Evolutionary conservation across 2,113 vertebrate species (phyloP).

Genomic region (Potamarius usumacintae): DNA sequence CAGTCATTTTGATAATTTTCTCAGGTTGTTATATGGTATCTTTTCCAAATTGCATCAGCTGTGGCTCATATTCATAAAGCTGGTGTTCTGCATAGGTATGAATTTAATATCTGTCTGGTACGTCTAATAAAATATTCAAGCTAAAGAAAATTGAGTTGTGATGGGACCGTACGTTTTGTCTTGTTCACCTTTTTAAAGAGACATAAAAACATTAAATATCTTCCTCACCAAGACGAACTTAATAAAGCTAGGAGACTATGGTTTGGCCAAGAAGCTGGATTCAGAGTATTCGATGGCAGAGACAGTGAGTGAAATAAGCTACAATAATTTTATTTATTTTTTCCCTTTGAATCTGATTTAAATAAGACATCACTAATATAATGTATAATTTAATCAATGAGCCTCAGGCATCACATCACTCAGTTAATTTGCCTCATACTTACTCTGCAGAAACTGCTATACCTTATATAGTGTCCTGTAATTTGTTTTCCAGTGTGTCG

Average conservation of each 20-base stretch:
- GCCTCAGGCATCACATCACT: background rate
- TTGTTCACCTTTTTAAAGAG: slow-evolving; percentile 71
- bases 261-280: slow-evolving; percentile 93
- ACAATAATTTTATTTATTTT: background rate
- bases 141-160: background rate
- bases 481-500: slow-evolving; percentile 81
- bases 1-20: slow-evolving; percentile 5
- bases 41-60: slow-evolving; percentile 95
- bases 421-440: background rate
- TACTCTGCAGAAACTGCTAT: background rate
- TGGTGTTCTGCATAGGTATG: slow-evolving; percentile 92
- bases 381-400: background rate
- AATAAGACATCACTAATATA: background rate
- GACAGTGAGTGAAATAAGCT: slow-evolving; percentile 78
- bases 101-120: background rate
- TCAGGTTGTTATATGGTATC: slow-evolving; percentile 94
- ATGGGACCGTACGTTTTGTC: background rate
- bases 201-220: slow-evolving; percentile 99
- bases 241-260: slow-evolving; percentile 97
- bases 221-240: slow-evolving; percentile 98
- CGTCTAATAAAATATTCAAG: background rate
- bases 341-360: background rate
- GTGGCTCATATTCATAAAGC: slow-evolving; percentile 96
- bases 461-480: background rate
- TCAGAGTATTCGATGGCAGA: slow-evolving; percentile 97